Evolutionary conservation across 2,797 vertebrate genomes (phyloP).

Genomic region (Gorsachius magnificus): DNA sequence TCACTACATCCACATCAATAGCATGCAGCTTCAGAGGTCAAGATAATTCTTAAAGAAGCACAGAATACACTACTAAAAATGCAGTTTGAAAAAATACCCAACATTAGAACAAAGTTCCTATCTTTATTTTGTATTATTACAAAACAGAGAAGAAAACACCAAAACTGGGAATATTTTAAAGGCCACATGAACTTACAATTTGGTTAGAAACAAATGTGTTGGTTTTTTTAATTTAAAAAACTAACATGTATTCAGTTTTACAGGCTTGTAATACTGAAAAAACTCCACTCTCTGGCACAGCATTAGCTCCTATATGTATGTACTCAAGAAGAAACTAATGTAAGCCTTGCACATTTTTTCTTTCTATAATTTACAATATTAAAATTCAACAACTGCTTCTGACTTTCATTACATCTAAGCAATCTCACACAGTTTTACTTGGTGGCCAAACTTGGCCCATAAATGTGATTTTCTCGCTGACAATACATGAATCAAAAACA

Average conservation of each 20-base stretch:
- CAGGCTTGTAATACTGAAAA: background rate
- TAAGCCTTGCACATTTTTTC: background rate
- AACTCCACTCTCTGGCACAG: background rate
- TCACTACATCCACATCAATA: background rate
- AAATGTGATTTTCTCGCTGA: conserved; percentile 1
- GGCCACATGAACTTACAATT: background rate
- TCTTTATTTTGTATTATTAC: background rate
- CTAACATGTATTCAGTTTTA: background rate
- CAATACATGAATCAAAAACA: background rate
- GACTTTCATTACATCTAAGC: background rate
- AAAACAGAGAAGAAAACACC: background rate
- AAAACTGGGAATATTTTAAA: background rate
- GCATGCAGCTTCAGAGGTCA: background rate
- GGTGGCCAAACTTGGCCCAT: background rate
- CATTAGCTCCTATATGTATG: background rate
- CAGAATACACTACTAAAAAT: background rate
- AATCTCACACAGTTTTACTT: background rate
- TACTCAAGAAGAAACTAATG: background rate
- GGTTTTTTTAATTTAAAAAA: background rate
- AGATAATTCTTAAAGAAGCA: background rate
- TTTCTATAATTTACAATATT: background rate
- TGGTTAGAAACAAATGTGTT: background rate
- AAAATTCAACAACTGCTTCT: conserved; percentile 9
- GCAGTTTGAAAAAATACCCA: background rate
- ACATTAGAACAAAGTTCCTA: background rate